phyloP scores from a whole-genome alignment of 1,140 invertebrate genomes.

The Bradysia coprophila region DNA sequence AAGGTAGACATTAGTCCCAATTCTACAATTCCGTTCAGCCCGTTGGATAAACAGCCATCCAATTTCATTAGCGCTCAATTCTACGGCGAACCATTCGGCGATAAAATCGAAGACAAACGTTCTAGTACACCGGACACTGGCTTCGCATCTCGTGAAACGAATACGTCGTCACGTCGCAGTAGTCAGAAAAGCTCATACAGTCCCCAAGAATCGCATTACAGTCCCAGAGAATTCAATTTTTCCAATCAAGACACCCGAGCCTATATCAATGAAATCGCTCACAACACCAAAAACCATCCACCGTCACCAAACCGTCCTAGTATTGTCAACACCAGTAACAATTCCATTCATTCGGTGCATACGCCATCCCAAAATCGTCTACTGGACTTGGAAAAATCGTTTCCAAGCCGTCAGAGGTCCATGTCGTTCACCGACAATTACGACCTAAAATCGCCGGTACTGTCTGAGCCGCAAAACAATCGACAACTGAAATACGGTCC shows the following conservation, averaged over 20 bases:
- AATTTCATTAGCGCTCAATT: conserved; percentile 1
- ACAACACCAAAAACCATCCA: background rate
- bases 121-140: conserved; percentile 22
- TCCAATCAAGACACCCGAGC: conserved; percentile 6
- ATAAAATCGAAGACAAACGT: conserved; percentile 14
- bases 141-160: conserved; percentile 20
- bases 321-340: conserved; percentile 11
- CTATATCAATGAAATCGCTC: background rate
- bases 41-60: background rate
- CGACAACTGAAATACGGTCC: background rate
- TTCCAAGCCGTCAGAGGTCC: conserved; percentile 14
- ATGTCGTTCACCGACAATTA: conserved; percentile 24
- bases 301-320: conserved; percentile 13
- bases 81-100: background rate
- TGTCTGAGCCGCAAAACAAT: conserved; percentile 8
- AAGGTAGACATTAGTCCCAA: background rate
- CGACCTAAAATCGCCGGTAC: conserved; percentile 18
- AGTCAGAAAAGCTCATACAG: conserved; percentile 23
- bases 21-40: background rate
- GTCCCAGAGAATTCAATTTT: conserved; percentile 14
- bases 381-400: background rate
- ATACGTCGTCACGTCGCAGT: conserved; percentile 19
- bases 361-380: background rate
- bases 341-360: conserved; percentile 9
- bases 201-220: conserved; percentile 20